Conservation (phyloP, 2,797 vertebrate species). For the Aeoliscus strigatus region DNA sequence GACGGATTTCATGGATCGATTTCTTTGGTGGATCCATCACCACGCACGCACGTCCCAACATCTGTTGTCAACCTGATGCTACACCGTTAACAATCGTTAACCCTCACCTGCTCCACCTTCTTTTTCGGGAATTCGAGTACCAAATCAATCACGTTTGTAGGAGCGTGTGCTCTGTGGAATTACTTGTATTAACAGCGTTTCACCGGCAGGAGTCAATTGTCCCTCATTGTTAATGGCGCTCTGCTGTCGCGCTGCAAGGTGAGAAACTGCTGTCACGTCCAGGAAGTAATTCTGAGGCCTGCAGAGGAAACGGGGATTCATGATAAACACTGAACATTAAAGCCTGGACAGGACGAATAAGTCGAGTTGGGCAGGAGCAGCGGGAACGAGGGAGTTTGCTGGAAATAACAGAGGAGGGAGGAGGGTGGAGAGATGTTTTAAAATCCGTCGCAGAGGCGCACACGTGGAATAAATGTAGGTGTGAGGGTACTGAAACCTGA, state of each 20-base stretch:
- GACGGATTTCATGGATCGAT: too few relatives aligned
- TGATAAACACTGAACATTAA: constrained; percentile 49
- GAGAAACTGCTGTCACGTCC: constrained; percentile 19
- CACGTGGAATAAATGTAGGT: constrained; percentile 23
- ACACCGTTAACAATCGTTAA: too few relatives aligned
- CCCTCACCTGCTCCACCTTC: too few relatives aligned
- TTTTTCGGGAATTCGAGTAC: too few relatives aligned
- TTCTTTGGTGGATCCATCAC: too few relatives aligned
- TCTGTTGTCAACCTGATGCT: too few relatives aligned
- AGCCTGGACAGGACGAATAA: constrained; percentile 41
- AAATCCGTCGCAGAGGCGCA: constrained; percentile 15
- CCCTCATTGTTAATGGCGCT: too few relatives aligned
- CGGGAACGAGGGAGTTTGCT: constrained; percentile 30
- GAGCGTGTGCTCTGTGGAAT: background rate
- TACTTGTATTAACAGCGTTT: constrained; percentile 2
- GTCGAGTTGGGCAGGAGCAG: constrained; percentile 16
- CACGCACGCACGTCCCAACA: too few relatives aligned
- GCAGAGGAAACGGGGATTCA: constrained; percentile 16
- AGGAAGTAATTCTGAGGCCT: constrained; percentile 18
- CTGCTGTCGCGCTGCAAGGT: too few relatives aligned
- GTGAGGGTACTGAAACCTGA: constrained; percentile 43
- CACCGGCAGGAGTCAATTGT: constrained; percentile 7
- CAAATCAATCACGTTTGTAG: too few relatives aligned
- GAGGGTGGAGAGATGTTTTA: constrained; percentile 16
- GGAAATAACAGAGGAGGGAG: constrained; percentile 28